Evolutionary conservation across 2,888 invertebrate genomes (phyloP).

Genomic region (Drosophila anomelani): DNA sequence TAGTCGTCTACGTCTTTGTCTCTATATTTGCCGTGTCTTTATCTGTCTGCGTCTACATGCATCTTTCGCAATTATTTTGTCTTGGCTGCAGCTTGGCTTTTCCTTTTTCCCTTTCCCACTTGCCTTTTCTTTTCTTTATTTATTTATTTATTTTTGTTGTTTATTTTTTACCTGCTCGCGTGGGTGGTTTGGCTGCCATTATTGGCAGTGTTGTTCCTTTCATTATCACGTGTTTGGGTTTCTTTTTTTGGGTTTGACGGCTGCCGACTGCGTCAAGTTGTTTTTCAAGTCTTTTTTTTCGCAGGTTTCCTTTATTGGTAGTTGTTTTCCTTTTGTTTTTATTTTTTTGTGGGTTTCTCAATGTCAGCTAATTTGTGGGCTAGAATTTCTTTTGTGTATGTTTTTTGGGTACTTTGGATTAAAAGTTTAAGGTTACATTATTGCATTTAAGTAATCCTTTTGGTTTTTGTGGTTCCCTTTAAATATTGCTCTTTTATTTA

Average conservation of each 20-base stretch:
- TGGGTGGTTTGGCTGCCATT: constrained; percentile 56
- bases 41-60: constrained; percentile 51
- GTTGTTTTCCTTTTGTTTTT: constrained; percentile 12
- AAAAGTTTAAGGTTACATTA: constrained; percentile 6
- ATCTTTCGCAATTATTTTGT: constrained; percentile 62
- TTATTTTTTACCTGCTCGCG: constrained; percentile 55
- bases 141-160: constrained; percentile 1
- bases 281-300: constrained; percentile 29
- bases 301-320: constrained; percentile 27
- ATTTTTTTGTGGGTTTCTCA: constrained; percentile 43
- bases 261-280: constrained; percentile 40
- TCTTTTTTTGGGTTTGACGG: constrained; percentile 30
- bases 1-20: constrained; percentile 30
- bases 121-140: constrained; percentile 4
- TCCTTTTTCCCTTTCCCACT: constrained; percentile 22
- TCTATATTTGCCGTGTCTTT: constrained; percentile 4
- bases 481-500: not conserved
- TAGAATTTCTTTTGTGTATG: constrained; percentile 37
- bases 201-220: constrained; percentile 39
- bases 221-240: constrained; percentile 66
- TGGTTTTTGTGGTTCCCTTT: not conserved
- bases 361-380: constrained; percentile 62
- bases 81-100: constrained; percentile 55
- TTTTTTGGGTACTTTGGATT: constrained; percentile 13
- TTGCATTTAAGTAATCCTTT: constrained; percentile 10